phyloP scores from a whole-genome alignment of 2,797 vertebrate genomes.

The Syngnathus rostellatus region DNA sequence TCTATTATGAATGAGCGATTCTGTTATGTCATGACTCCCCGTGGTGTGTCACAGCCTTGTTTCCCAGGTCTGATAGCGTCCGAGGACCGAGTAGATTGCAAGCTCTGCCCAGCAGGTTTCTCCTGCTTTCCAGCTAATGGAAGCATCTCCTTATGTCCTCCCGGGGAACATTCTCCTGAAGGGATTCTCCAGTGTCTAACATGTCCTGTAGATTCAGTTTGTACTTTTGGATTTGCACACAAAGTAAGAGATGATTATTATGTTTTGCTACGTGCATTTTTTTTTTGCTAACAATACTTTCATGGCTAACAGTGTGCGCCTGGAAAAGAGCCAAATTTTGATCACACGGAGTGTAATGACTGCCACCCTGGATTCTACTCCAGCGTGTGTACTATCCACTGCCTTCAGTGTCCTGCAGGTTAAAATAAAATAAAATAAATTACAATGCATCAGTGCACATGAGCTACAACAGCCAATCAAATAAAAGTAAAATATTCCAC shows the following conservation, averaged over 20 bases:
- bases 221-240: slow-evolving; percentile 63
- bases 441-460: not conserved
- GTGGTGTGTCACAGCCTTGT: slow-evolving; percentile 65
- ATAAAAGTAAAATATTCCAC: not conserved
- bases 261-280: not conserved
- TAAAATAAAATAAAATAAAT: not conserved
- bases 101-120: slow-evolving; percentile 73
- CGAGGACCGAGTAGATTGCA: slow-evolving; percentile 71
- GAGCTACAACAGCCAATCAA: not conserved
- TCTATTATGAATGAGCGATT: not conserved
- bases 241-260: slow-evolving; percentile 54
- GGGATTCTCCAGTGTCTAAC: slow-evolving; percentile 65
- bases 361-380: slow-evolving; percentile 66
- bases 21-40: not conserved
- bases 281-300: not conserved
- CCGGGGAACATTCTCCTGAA: slow-evolving; percentile 74
- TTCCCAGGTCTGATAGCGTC: slow-evolving; percentile 72
- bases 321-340: slow-evolving; percentile 65
- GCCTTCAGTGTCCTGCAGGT: slow-evolving; percentile 76
- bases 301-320: slow-evolving; percentile 52
- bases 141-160: slow-evolving; percentile 59
- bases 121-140: slow-evolving; percentile 62
- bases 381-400: slow-evolving; percentile 47
- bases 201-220: slow-evolving; percentile 71
- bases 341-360: slow-evolving; percentile 54